Evolutionary conservation across 1,140 invertebrate species (phyloP).

Genomic region (Potamilus streckersoni): DNA sequence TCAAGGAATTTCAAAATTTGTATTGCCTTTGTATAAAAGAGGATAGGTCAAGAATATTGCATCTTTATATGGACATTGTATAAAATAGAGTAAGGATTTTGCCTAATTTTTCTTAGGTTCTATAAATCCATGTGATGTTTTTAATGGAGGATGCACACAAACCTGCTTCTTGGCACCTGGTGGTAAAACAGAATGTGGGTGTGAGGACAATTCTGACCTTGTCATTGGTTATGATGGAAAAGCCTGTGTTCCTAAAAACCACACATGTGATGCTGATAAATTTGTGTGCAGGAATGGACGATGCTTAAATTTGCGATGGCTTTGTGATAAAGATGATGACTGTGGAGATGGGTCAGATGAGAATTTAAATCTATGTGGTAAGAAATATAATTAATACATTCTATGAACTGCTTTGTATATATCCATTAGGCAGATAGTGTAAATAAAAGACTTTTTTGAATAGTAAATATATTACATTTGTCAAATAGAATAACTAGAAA

Average conservation of each 20-base stretch:
- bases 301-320: constrained; percentile 96
- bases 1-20: too few species aligned
- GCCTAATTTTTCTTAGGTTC: background rate
- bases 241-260: constrained; percentile 62
- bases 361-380: constrained; percentile 94
- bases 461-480: too few species aligned
- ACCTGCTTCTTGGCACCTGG: constrained; percentile 91
- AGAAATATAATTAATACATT: constrained; percentile 58
- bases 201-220: constrained; percentile 39
- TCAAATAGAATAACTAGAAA: too few species aligned
- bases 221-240: constrained; percentile 47
- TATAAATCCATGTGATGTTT: constrained; percentile 85
- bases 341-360: constrained; percentile 96
- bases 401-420: background rate
- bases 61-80: too few species aligned
- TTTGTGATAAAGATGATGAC: constrained; percentile 92
- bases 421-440: too few species aligned
- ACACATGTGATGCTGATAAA: constrained; percentile 87
- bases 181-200: constrained; percentile 71
- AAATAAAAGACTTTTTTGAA: too few species aligned
- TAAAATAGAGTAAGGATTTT: too few species aligned
- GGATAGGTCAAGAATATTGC: too few species aligned
- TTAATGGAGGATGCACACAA: constrained; percentile 96
- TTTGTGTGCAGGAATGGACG: constrained; percentile 95
- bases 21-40: too few species aligned